These are phyloP conservation scores for Drosophila acutilabella DNA, from an alignment of 2,888 invertebrate genomes.

Conservation along the genomic window DNA sequence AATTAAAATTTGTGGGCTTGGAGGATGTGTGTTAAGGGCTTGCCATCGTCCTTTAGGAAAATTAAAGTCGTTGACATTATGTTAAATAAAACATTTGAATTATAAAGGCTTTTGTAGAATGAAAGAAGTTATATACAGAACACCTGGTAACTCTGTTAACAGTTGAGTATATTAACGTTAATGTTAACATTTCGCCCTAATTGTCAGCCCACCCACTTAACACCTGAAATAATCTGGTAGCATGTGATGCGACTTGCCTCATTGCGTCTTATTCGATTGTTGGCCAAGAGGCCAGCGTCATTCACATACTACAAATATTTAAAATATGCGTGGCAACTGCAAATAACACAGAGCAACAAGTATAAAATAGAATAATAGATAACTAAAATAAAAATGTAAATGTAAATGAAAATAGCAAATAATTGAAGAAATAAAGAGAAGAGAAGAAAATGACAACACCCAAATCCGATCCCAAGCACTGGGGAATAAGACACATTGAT, in stretches of 20 bases:
- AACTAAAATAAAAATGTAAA: conserved; percentile 2
- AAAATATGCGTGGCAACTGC: conserved; percentile 59
- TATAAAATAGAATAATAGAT: not conserved
- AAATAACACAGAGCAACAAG: conserved; percentile 19
- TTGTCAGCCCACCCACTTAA: conserved; percentile 16
- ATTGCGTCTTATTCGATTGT: conserved; percentile 19
- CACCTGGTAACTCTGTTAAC: not conserved
- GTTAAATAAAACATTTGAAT: too few species aligned
- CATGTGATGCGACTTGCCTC: conserved; percentile 37
- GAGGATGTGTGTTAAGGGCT: too few species aligned
- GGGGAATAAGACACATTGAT: not conserved
- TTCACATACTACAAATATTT: conserved; percentile 64
- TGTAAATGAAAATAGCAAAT: conserved; percentile 2
- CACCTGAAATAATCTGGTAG: conserved; percentile 35
- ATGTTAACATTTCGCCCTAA: conserved; percentile 1
- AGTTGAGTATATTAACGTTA: not conserved
- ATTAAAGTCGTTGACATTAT: too few species aligned
- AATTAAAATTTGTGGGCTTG: too few species aligned
- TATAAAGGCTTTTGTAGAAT: not conserved
- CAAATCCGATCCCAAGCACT: not conserved
- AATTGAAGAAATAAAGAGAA: conserved; percentile 1
- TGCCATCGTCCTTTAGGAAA: too few species aligned
- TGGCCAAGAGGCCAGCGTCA: conserved; percentile 36
- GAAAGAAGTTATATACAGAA: too few species aligned
- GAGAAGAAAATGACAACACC: conserved; percentile 28